Conservation (phyloP, 2,888 invertebrate species). For the Aelia acuminata region DNA sequence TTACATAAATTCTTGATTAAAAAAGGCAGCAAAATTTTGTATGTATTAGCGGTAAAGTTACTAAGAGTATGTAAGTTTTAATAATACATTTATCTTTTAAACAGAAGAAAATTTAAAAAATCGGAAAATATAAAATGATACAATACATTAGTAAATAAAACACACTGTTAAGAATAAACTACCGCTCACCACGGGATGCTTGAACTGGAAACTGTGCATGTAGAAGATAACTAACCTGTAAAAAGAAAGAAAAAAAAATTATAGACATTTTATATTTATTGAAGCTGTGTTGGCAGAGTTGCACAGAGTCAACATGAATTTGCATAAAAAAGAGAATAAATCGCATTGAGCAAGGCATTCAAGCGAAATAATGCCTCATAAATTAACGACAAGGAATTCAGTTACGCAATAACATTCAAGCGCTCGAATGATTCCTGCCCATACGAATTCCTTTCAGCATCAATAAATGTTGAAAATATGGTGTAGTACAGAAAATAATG, state of each 20-base stretch:
- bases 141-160: neutral
- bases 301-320: neutral
- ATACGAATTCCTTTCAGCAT: neutral
- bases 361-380: neutral
- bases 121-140: too few species aligned
- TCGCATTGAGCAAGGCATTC: neutral
- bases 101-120: too few species aligned
- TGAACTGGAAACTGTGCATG: neutral
- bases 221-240: neutral
- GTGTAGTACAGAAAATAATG: too few species aligned
- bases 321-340: neutral
- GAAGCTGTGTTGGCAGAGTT: too few species aligned
- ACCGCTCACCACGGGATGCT: neutral
- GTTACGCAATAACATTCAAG: neutral
- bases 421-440: neutral
- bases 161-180: neutral
- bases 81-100: too few species aligned
- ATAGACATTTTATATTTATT: neutral
- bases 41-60: too few species aligned
- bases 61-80: too few species aligned
- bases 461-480: neutral
- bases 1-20: too few species aligned
- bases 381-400: neutral
- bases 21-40: too few species aligned
- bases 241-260: neutral